These are phyloP conservation scores for Zapus hudsonius DNA, from an alignment of 2,113 vertebrate genomes.

Conservation along the genomic window DNA sequence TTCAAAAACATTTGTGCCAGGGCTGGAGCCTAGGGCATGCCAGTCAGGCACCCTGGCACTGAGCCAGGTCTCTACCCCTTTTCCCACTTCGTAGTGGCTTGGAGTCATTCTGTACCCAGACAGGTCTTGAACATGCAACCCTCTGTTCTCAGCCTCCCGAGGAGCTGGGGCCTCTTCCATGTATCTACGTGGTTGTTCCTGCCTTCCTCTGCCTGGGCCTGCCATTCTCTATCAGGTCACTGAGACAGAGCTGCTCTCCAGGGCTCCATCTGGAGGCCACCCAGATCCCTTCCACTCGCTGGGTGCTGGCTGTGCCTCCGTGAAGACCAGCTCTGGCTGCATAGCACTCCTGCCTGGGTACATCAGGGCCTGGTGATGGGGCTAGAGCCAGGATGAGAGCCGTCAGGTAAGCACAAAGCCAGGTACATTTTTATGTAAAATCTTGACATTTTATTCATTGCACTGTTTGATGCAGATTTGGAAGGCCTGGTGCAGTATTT, in stretches of 20 bases:
- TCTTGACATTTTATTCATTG: background rate
- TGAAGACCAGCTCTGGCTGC: background rate
- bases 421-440: background rate
- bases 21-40: too few relatives aligned
- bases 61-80: background rate
- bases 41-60: too few relatives aligned
- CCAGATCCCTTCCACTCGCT: background rate
- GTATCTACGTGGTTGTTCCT: background rate
- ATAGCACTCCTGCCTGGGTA: rapidly evolving
- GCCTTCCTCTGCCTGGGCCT: background rate
- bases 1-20: background rate
- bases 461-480: background rate
- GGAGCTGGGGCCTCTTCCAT: background rate
- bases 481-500: background rate
- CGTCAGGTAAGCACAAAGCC: rapidly evolving
- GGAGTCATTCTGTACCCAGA: background rate
- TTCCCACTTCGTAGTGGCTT: background rate
- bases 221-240: background rate
- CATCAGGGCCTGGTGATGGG: rapidly evolving
- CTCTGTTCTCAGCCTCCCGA: background rate
- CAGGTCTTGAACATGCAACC: background rate
- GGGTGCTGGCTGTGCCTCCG: rapidly evolving
- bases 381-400: background rate
- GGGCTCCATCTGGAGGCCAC: background rate
- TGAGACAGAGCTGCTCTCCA: background rate